phyloP scores from a whole-genome alignment of 2,888 invertebrate species.

The Colletes collaris region DNA sequence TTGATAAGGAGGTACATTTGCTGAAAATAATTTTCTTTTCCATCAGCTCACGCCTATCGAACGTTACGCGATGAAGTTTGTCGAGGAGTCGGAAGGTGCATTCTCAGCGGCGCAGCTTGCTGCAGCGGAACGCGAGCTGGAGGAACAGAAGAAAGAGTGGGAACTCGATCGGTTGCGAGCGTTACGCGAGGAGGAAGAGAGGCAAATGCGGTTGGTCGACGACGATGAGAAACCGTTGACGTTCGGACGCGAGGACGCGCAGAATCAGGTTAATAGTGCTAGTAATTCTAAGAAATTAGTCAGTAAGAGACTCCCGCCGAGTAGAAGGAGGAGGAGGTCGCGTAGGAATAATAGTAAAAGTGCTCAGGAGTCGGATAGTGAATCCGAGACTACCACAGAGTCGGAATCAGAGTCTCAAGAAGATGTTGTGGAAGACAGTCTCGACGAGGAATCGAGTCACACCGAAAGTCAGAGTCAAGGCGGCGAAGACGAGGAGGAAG shows the following conservation, averaged over 20 bases:
- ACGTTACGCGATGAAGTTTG: constrained; percentile 96
- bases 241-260: constrained; percentile 90
- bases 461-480: constrained; percentile 78
- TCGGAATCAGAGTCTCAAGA: constrained; percentile 77
- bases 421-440: constrained; percentile 75
- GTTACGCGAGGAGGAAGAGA: constrained; percentile 87
- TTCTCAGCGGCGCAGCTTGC: constrained; percentile 92
- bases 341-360: constrained; percentile 69
- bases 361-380: constrained; percentile 73
- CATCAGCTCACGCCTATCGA: constrained; percentile 95
- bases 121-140: constrained; percentile 94
- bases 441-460: constrained; percentile 80
- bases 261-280: constrained; percentile 92
- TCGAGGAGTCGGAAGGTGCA: constrained; percentile 93
- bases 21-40: constrained; percentile 30
- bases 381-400: constrained; percentile 75
- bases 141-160: constrained; percentile 94
- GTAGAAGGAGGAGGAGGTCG: constrained; percentile 68
- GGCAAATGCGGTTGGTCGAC: constrained; percentile 85
- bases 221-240: constrained; percentile 88
- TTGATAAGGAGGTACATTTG: neutral
- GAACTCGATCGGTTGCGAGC: constrained; percentile 92
- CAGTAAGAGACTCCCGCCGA: constrained; percentile 70
- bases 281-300: constrained; percentile 79
- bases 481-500: constrained; percentile 73